Conservation (phyloP, 2,888 invertebrate genomes). For the Drosophila nr. fundita region DNA sequence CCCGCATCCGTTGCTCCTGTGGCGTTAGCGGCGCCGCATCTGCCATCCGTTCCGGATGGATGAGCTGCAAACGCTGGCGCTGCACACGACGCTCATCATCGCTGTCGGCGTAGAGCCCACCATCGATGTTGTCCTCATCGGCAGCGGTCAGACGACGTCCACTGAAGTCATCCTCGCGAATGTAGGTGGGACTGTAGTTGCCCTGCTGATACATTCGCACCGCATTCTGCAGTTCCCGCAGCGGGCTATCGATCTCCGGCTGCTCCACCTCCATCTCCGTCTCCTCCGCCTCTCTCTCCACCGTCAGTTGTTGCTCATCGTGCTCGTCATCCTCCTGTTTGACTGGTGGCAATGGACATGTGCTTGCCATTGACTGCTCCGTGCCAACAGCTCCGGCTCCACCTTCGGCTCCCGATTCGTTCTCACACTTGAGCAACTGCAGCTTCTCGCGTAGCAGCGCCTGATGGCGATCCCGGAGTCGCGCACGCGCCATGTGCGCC, state of each 20-base stretch:
- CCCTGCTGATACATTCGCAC: constrained; percentile 90
- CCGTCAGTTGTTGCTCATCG: constrained; percentile 56
- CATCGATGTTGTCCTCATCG: constrained; percentile 62
- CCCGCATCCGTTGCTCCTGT: constrained; percentile 89
- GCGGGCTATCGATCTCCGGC: constrained; percentile 49
- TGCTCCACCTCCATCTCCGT: constrained; percentile 67
- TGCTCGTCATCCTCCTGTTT: constrained; percentile 25
- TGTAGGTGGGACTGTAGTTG: constrained; percentile 92
- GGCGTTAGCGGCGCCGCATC: constrained; percentile 36
- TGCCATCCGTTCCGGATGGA: constrained; percentile 78
- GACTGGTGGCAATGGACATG: not conserved
- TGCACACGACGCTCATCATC: constrained; percentile 64
- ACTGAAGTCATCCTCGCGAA: constrained; percentile 82
- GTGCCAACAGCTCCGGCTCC: not conserved
- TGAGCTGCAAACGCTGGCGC: constrained; percentile 49
- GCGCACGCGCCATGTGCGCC: constrained; percentile 96
- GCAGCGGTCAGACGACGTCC: constrained; percentile 45
- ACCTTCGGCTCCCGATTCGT: constrained; percentile 85
- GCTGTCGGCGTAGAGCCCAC: constrained; percentile 57
- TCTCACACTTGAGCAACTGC: constrained; percentile 94
- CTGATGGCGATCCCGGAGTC: constrained; percentile 96
- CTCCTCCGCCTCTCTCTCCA: constrained; percentile 17
- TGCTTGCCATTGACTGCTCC: not conserved
- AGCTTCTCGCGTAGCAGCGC: constrained; percentile 94
- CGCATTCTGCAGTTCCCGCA: constrained; percentile 50